Percentiles rank a stretch among this genome's conserved stretches.
Conservation (phyloP, 1,140 invertebrate genomes). For the Batillaria attramentaria region DNA sequence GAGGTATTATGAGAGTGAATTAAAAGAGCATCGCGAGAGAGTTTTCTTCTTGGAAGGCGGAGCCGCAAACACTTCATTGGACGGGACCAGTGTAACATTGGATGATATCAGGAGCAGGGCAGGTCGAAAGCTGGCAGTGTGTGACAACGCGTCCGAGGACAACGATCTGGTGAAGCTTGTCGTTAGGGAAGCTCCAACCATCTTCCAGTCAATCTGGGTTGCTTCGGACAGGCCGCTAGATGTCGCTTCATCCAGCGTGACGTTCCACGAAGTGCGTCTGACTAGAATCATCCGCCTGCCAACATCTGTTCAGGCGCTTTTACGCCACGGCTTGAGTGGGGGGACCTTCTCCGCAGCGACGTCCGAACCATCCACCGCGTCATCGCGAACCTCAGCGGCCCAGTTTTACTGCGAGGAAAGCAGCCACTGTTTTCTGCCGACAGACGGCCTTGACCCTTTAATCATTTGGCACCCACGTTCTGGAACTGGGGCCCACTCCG, state of each 20-base stretch:
- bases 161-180: background rate
- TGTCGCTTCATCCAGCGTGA: background rate
- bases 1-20: background rate
- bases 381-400: background rate
- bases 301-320: background rate
- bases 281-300: background rate
- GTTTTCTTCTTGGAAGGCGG: background rate
- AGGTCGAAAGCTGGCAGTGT: background rate
- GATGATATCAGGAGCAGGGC: background rate
- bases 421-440: background rate
- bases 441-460: background rate
- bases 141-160: background rate
- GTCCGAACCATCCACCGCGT: background rate
- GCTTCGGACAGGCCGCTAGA: background rate
- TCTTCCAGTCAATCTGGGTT: background rate
- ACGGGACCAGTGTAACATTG: background rate
- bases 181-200: background rate
- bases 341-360: background rate
- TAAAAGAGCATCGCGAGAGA: background rate
- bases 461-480: background rate
- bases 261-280: background rate
- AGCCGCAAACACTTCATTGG: background rate
- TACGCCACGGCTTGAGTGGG: background rate
- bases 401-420: background rate
- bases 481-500: background rate